A percentile compares a stretch with the other conserved stretches of the same genome.
Evolutionary conservation across 2,113 vertebrate species (phyloP).

Genomic region (Apus apus): DNA sequence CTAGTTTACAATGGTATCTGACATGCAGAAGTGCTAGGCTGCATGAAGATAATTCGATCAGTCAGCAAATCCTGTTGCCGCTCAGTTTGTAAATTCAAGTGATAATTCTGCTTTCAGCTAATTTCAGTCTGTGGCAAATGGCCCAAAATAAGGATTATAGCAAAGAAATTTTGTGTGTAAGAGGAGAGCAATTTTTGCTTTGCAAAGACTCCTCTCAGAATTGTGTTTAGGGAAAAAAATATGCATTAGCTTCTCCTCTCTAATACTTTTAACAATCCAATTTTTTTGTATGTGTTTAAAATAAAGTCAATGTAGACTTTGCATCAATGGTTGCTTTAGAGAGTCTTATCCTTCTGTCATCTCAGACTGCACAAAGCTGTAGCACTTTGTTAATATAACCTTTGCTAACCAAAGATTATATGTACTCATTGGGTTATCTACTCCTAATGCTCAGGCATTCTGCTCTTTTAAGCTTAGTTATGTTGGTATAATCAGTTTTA

Average conservation of each 20-base stretch:
- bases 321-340: background rate
- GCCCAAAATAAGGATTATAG: slow-evolving; percentile 9
- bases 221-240: background rate
- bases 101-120: background rate
- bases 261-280: background rate
- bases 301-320: background rate
- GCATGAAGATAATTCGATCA: background rate
- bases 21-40: background rate
- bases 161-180: background rate
- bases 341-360: background rate
- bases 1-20: background rate
- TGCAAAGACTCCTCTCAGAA: background rate
- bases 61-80: slow-evolving; percentile 16
- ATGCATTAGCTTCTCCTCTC: background rate
- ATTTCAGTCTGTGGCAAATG: background rate
- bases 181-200: background rate
- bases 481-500: background rate
- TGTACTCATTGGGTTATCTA: background rate
- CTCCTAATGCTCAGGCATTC: background rate
- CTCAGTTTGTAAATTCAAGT: background rate
- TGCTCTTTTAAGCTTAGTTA: background rate
- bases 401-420: background rate
- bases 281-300: background rate
- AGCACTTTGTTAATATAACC: background rate
- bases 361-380: background rate